Evolutionary conservation across 2,113 vertebrate genomes (phyloP).

Genomic region (Antidorcas marsupialis): DNA sequence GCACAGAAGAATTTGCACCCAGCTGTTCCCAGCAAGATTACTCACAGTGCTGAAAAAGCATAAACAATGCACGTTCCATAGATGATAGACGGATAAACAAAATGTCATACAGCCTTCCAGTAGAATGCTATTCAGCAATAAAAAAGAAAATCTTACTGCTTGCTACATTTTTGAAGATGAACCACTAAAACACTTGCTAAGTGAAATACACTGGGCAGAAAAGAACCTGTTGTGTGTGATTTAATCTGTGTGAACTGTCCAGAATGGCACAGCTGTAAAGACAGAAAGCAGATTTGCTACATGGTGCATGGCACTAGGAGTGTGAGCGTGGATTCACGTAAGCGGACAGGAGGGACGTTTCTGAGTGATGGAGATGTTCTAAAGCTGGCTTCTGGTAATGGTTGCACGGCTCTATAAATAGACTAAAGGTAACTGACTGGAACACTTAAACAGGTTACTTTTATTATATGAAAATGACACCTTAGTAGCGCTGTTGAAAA

Average conservation of each 20-base stretch:
- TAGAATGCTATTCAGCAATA: not conserved
- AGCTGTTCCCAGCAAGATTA: no score
- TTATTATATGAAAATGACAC: not conserved
- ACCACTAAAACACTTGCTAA: not conserved
- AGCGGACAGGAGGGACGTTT: not conserved
- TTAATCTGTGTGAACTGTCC: not conserved
- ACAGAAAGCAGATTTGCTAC: not conserved
- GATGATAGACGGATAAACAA: not conserved
- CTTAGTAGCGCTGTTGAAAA: not conserved
- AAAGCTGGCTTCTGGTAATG: not conserved
- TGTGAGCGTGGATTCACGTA: no score
- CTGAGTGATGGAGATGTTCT: not conserved
- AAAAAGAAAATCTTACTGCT: not conserved
- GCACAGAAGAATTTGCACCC: not conserved
- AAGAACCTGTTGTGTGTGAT: not conserved
- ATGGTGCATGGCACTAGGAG: not conserved
- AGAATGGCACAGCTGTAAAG: not conserved
- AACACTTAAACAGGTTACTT: not conserved
- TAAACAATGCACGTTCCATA: not conserved
- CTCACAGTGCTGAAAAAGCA: not conserved
- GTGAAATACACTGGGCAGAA: not conserved
- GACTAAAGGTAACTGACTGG: not conserved
- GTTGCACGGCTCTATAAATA: not conserved
- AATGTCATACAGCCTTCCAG: rapidly evolving
- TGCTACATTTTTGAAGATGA: not conserved